A percentile compares a stretch with the other conserved stretches of the same genome.
Evolutionary conservation across 1,140 invertebrate species (phyloP).

Genomic region (Drosophila bocki): DNA sequence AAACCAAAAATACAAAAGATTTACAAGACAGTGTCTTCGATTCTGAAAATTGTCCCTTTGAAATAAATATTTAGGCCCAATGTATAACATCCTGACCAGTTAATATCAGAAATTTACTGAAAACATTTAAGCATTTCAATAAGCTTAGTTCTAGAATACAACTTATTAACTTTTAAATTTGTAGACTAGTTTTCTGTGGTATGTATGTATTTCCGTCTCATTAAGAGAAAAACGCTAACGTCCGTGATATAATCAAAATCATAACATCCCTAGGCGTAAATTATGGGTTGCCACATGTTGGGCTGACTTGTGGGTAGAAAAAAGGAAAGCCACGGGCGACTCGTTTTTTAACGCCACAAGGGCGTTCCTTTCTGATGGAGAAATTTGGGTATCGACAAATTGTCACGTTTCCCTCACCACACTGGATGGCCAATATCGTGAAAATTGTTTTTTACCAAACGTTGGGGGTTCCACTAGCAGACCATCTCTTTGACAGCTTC

Average conservation of each 20-base stretch:
- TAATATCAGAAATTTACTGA: no score
- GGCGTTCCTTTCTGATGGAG: constrained; percentile 48
- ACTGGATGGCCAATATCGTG: constrained; percentile 51
- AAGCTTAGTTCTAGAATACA: no score
- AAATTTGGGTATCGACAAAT: constrained; percentile 80
- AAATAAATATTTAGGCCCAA: no score
- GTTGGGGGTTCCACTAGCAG: constrained; percentile 40
- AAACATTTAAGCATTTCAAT: no score
- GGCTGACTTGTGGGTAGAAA: constrained; percentile 63
- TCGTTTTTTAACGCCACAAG: constrained; percentile 64
- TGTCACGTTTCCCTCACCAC: constrained; percentile 74
- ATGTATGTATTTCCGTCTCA: constrained; percentile 3
- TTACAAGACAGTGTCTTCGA: no score
- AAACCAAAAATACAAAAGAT: no score
- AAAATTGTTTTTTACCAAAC: constrained; percentile 69
- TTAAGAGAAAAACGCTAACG: constrained; percentile 19
- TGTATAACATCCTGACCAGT: no score
- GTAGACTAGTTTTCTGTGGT: not conserved
- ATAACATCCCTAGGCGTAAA: constrained; percentile 78
- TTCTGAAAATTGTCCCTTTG: no score
- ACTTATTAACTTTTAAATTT: not conserved
- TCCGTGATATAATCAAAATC: constrained; percentile 59
- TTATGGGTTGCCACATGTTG: constrained; percentile 82
- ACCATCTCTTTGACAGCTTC: constrained; percentile 38
- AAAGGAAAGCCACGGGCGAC: constrained; percentile 55